Base-by-base conservation (phyloP, 2,797 vertebrate species). In the Lithobates sylvaticus region DNA sequence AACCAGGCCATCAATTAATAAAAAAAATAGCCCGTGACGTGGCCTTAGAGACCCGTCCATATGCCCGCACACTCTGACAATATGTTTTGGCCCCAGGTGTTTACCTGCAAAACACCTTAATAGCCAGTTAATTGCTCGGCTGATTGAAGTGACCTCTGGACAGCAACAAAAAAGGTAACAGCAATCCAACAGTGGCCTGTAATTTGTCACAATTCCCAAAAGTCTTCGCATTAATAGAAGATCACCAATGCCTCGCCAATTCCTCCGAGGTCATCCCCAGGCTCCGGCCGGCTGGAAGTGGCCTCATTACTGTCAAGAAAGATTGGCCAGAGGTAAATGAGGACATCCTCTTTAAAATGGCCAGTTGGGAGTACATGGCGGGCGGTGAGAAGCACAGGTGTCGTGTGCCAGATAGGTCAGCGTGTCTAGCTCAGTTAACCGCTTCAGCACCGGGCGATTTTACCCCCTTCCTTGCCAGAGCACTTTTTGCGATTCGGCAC, bases 181-280 rank as follows among this genome's bases (percentile, higher is more conserved):
- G 21, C 69, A 81, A 39, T 54, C 16, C 64, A 81, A 32, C 78
- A 54, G 78, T 39, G 67, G 67, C 78, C 77, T 78, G 64, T 79
- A 79, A 69, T 79, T 54, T 23, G 69, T 67, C 68, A 71, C 78
- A 71, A 81, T 70, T 81, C 78, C 78, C 78, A 23, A 26, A 34
- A 81, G 78, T 27, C 47, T 47, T 44, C 29, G 44, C 2, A 8
- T 34, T 34, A 71, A 50, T 71, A 71, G 78, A 71, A 27, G 42
- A 78, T 67, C 77, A 21, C 61, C 61, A 26, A 10, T 65, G 70
- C 21, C 27, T 34, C 26, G 29, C 39, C 32, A 34, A 81, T 70
- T 81, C 78, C 78, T 81, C 67, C 26, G 21, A 81, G 78, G 78
- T 81, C 68, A 78, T 39, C 15, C 27, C 12, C 42, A 29, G 78